Base-by-base conservation (phyloP, 2,113 vertebrate species). In the Baryphthengus martii region DNA sequence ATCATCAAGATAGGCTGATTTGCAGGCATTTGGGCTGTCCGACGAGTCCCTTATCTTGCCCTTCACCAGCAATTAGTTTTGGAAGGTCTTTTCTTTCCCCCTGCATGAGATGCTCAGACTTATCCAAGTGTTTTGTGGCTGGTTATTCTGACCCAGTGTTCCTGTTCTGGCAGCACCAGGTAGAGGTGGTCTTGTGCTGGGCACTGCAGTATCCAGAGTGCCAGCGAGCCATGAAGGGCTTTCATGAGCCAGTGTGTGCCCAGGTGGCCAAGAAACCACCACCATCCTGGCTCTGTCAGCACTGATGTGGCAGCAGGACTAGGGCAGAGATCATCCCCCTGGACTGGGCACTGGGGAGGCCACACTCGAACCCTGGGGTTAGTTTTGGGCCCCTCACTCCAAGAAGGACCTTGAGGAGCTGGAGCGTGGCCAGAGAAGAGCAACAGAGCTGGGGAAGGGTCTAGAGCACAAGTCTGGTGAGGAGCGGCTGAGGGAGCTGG, bases 11-110 rank as follows among this genome's bases (percentile, higher is more conserved):
- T 10, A 89, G 85, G 52, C 88, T 88, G 87, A 79, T 84, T 28
- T 84, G 40, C 67, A 79, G 73, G 21, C 56, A 18, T 42, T 74
- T n/a, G 44, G n/a, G 55, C 72, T 79, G 24, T 39, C 50, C 62
- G 31, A 2, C 0, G 2, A 55, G 50, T 55, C 79, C 49, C 49
- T 88, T 85, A 76, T 80, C 84, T 95, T 95, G 68, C 68, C 88
- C 74, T 90, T 85, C 58, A 52, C 35, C 58, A 71, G 52, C 74
- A 75, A n/a, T 80, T 80, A 50, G 66, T 90, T 84, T 45, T 66
- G 33, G 45, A 71, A 80, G 56, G 50, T 53, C 49, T 66, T n/a
- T 62, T 45, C 58, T 42, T 23, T 11, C 3, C 12, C 26, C 33
- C 23, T 49, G 35, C 56, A 55, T 0, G 5, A 83, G 53, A 4